Evolutionary conservation across 2,797 vertebrate genomes (phyloP).

Genomic region (Mormyrops attenuatus): DNA sequence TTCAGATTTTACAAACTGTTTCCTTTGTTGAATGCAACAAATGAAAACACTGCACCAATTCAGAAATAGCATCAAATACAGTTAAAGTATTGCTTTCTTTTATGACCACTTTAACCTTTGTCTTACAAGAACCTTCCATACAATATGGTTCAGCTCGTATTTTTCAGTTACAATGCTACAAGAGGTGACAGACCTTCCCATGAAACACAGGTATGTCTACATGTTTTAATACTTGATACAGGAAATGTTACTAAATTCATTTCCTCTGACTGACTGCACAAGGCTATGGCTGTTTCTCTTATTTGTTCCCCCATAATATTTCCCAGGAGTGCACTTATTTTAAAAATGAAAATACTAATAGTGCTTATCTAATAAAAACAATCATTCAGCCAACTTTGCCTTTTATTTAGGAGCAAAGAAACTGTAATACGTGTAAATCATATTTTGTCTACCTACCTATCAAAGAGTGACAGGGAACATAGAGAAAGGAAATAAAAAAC

Average conservation of each 20-base stretch:
- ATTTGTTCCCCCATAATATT: background rate
- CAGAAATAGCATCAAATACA: background rate
- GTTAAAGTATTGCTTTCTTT: background rate
- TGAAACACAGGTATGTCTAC: background rate
- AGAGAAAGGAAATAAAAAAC: slow-evolving; percentile 19
- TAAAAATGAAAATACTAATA: slow-evolving; percentile 23
- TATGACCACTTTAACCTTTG: background rate
- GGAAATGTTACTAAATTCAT: slow-evolving; percentile 13
- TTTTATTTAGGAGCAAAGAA: background rate
- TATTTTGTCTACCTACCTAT: slow-evolving; percentile 12
- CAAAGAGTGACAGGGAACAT: slow-evolving; percentile 34
- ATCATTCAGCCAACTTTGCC: background rate
- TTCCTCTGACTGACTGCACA: background rate
- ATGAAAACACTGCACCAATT: background rate
- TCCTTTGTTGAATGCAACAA: background rate
- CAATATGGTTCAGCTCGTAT: background rate
- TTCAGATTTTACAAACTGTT: background rate
- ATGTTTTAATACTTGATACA: background rate
- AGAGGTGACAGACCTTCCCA: background rate
- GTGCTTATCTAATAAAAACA: background rate
- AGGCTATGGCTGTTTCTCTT: background rate
- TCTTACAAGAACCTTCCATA: background rate
- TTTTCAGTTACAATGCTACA: background rate
- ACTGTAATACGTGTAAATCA: background rate
- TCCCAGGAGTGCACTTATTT: background rate